Evolutionary conservation across 2,113 vertebrate genomes (phyloP), one percentile per base, ranked within the genome.

Genomic region (Porphyrio hochstetteri): DNA sequence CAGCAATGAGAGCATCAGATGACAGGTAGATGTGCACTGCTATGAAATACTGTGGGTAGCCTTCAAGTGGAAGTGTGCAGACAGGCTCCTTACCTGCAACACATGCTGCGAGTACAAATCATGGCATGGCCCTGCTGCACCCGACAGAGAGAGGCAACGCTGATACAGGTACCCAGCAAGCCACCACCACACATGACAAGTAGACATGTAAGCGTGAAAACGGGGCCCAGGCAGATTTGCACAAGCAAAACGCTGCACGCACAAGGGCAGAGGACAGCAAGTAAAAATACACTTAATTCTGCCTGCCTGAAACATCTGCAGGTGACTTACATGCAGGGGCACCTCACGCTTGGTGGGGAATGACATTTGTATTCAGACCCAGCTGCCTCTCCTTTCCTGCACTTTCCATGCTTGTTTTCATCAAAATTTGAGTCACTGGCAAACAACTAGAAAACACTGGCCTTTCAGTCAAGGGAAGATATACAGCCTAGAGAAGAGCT

Each of bases 171-270:
- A 28, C 25, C 24, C 36, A 9, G 2, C 46, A 28, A 25, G 13
- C 46, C 42, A 83, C 16, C 35, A 15, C 16, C 1, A 1, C 27
- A 35, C 40, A n/a, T 16, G 3, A 25, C 78, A 20, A 3, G 5
- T 74, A 46, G 70, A 6, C 1, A 0, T 1, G 1, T 17, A 64
- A 76, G 50, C 0, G 4, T 1, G 2, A 72, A 78, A 56, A 1
- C n/a, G 14, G 2, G 11, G 8, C 21, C 18, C 35, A 55, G 60
- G 44, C 10, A 84, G n/a, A 46, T 8, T 5, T 57, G 28, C 11
- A 46, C 8, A 52, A 55, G 40, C n/a, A 7, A 76, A 90, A 31
- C 3, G 3, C 13, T 64, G 6, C 38, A 9, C 7, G 15, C 31
- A 28, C 2, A 50, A 59, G 23, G 69, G 48, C 11, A 70, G 59